Percentiles rank a stretch among this genome's conserved stretches.
Conservation (phyloP, 1,140 invertebrate genomes). For the Acromyrmex heyeri region DNA sequence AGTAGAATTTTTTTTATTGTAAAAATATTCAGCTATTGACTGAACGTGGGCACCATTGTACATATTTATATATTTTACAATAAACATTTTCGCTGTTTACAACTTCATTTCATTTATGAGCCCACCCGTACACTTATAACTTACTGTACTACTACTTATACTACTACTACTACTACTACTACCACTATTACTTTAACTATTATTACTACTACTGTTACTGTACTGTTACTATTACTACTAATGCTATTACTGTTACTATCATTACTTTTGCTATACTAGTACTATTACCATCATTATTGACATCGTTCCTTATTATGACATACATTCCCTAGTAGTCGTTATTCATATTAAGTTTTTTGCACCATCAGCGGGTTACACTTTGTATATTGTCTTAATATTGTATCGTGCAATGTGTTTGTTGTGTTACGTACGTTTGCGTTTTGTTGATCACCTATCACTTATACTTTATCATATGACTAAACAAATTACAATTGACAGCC, state of each 20-base stretch:
- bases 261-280: slow-evolving; percentile 15
- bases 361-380: slow-evolving; percentile 64
- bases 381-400: slow-evolving; percentile 68
- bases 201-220: slow-evolving; percentile 30
- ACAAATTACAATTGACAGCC: slow-evolving; percentile 43
- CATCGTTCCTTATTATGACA: slow-evolving; percentile 28
- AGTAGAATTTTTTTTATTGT: slow-evolving; percentile 78
- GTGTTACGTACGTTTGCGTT: slow-evolving; percentile 69
- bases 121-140: slow-evolving; percentile 73
- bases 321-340: slow-evolving; percentile 48
- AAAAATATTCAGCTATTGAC: slow-evolving; percentile 85
- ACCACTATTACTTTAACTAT: background rate
- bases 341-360: slow-evolving; percentile 66
- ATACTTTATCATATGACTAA: slow-evolving; percentile 47
- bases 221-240: slow-evolving; percentile 23
- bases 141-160: slow-evolving; percentile 16
- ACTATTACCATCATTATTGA: slow-evolving; percentile 41
- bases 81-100: slow-evolving; percentile 86
- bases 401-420: slow-evolving; percentile 74
- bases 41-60: slow-evolving; percentile 86
- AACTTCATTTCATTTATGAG: slow-evolving; percentile 86
- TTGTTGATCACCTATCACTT: slow-evolving; percentile 35
- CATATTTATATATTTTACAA: slow-evolving; percentile 84
- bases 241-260: slow-evolving; percentile 5
- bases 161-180: slow-evolving; percentile 16